Evolutionary conservation across 2,888 invertebrate species (phyloP).

Genomic region (Sesia bembeciformis): DNA sequence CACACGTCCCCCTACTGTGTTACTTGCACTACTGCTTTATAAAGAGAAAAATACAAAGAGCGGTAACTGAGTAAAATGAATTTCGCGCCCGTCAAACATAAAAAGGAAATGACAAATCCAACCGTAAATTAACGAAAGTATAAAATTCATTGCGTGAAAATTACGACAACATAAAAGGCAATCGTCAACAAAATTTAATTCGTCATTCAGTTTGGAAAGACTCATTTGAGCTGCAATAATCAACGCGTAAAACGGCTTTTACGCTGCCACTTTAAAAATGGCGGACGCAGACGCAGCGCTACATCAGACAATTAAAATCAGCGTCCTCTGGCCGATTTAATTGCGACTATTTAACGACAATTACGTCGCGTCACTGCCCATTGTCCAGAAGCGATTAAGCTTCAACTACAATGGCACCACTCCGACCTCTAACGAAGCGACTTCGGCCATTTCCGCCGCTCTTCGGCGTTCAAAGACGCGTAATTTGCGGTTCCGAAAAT

Average conservation of each 20-base stretch:
- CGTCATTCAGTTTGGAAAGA: slow-evolving; percentile 41
- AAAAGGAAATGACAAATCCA: slow-evolving; percentile 10
- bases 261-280: slow-evolving; percentile 30
- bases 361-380: slow-evolving; percentile 62
- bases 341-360: slow-evolving; percentile 62
- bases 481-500: slow-evolving; percentile 66
- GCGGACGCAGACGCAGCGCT: slow-evolving; percentile 14
- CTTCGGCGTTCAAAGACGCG: slow-evolving; percentile 61
- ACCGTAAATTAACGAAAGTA: slow-evolving; percentile 29
- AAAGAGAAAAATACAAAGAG: no score
- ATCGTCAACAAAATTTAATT: slow-evolving; percentile 55
- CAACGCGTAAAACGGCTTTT: slow-evolving; percentile 49
- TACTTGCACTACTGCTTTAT: no score
- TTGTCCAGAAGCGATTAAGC: slow-evolving; percentile 63
- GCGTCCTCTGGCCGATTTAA: slow-evolving; percentile 26
- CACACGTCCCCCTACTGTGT: slow-evolving; percentile 24
- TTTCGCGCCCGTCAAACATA: not conserved
- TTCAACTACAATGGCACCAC: slow-evolving; percentile 57
- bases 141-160: slow-evolving; percentile 50
- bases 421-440: slow-evolving; percentile 67
- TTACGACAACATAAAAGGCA: slow-evolving; percentile 45
- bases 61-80: no score
- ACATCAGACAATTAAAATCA: slow-evolving; percentile 37
- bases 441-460: slow-evolving; percentile 60
- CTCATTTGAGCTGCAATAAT: slow-evolving; percentile 54